Evolutionary conservation across 2,113 vertebrate genomes (phyloP).

Genomic region (Neofelis nebulosa): DNA sequence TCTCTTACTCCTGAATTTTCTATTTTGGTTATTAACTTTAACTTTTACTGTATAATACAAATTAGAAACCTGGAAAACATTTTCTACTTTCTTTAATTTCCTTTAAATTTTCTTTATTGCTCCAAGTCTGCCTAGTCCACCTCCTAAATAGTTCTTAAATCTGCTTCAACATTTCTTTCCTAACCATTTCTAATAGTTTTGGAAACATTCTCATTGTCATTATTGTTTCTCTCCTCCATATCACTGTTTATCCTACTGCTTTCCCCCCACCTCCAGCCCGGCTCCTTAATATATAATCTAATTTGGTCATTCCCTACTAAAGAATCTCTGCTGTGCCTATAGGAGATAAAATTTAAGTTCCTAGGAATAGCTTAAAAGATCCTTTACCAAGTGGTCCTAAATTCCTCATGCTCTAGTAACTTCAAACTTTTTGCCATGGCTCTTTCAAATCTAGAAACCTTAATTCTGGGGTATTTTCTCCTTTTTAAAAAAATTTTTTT

Average conservation of each 20-base stretch:
- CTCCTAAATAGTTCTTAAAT: background rate
- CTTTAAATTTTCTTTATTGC: background rate
- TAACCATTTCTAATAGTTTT: background rate
- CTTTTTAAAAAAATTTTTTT: too few relatives aligned
- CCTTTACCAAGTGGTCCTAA: background rate
- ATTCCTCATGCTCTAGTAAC: background rate
- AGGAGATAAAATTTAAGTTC: background rate
- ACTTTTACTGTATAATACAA: background rate
- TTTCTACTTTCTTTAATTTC: background rate
- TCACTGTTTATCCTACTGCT: background rate
- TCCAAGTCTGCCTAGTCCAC: background rate
- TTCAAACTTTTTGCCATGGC: background rate
- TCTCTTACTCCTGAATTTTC: background rate
- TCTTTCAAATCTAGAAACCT: conserved; percentile 26
- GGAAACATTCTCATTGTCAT: background rate
- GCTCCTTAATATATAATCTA: background rate
- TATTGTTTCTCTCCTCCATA: background rate
- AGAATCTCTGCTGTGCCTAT: background rate
- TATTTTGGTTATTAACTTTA: conserved; percentile 2
- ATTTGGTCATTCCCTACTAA: background rate
- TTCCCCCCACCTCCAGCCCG: background rate
- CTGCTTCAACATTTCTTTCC: background rate
- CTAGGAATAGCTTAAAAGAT: background rate
- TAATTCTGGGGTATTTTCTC: background rate
- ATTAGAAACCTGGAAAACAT: background rate